Conservation (phyloP, 2,797 vertebrate species). For the Distichodus sexfasciatus region DNA sequence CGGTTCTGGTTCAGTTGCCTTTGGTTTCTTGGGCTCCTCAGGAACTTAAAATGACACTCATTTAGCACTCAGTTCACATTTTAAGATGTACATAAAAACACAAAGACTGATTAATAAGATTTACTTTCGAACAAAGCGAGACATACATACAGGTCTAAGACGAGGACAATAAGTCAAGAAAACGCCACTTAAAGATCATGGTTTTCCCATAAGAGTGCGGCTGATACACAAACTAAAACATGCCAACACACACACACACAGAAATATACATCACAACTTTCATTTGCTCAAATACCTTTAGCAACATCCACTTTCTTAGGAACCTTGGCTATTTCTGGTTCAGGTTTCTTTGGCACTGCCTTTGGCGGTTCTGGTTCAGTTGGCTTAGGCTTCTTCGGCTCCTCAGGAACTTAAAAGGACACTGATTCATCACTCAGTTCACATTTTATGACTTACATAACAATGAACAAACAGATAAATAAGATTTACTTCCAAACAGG, state of each 20-base stretch:
- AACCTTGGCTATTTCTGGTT: constrained; percentile 45
- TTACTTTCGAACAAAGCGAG: neutral
- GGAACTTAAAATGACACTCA: constrained; percentile 77
- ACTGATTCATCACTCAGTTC: constrained; percentile 58
- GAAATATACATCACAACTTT: constrained; percentile 22
- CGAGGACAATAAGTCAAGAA: constrained; percentile 4
- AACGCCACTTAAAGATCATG: constrained; percentile 18
- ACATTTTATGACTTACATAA: constrained; percentile 32
- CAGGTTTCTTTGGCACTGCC: constrained; percentile 42
- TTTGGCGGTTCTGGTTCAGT: constrained; percentile 38
- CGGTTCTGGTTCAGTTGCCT: constrained; percentile 57
- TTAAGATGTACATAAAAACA: too few relatives aligned
- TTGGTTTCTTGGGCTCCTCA: constrained; percentile 73
- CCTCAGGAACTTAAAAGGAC: constrained; percentile 79
- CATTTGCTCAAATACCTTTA: constrained; percentile 64
- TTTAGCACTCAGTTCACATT: constrained; percentile 45
- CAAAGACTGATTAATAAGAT: constrained; percentile 1
- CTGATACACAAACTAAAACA: constrained; percentile 1
- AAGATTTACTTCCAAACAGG: constrained; percentile 57
- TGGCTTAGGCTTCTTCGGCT: constrained; percentile 76
- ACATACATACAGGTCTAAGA: neutral
- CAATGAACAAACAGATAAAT: too few relatives aligned
- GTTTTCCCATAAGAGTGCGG: constrained; percentile 32
- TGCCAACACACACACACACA: neutral
- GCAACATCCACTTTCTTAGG: constrained; percentile 64